Percentiles rank a stretch among this genome's conserved stretches.
phyloP scores from a whole-genome alignment of 92 coral and sea anemone species.

The Blastomussa wellsi region DNA sequence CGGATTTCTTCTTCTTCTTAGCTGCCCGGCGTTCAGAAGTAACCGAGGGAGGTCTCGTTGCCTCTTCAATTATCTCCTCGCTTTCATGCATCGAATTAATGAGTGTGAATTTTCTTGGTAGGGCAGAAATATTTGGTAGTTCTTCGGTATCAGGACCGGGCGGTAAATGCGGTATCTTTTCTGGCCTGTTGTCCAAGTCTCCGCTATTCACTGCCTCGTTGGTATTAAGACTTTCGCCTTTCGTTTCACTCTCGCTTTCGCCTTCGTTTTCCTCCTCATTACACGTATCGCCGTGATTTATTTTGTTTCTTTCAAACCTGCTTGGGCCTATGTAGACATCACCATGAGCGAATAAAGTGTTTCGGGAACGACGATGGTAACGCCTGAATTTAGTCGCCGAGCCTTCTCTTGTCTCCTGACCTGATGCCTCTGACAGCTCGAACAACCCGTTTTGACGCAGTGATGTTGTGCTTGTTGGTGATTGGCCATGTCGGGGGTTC shows the following conservation, averaged over 20 bases:
- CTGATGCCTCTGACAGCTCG: constrained; percentile 8
- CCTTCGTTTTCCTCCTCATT: constrained; percentile 27
- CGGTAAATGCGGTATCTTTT: background rate
- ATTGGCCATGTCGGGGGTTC: constrained; percentile 62
- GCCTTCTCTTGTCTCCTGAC: constrained; percentile 22
- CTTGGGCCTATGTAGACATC: constrained; percentile 73
- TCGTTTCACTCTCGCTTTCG: constrained; percentile 4
- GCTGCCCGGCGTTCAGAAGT: constrained; percentile 19
- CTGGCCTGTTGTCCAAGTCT: constrained; percentile 14
- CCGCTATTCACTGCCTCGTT: constrained; percentile 13
- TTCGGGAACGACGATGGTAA: constrained; percentile 77
- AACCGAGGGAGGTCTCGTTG: constrained; percentile 18
- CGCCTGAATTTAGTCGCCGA: constrained; percentile 56
- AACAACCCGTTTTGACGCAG: constrained; percentile 11
- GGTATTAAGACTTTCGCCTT: constrained; percentile 13
- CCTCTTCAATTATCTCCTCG: constrained; percentile 53
- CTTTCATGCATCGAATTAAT: constrained; percentile 57
- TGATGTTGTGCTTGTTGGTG: constrained; percentile 58
- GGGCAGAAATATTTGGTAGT: constrained; percentile 8
- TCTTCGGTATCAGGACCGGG: background rate
- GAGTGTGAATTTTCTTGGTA: constrained; percentile 41
- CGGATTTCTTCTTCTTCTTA: constrained; percentile 7
- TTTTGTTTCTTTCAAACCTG: constrained; percentile 6
- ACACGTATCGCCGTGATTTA: background rate
- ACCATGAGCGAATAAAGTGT: constrained; percentile 81